Percentiles rank a stretch among this genome's conserved stretches.
Conservation (phyloP, 2,888 invertebrate species). For the Neoascia interrupta region DNA sequence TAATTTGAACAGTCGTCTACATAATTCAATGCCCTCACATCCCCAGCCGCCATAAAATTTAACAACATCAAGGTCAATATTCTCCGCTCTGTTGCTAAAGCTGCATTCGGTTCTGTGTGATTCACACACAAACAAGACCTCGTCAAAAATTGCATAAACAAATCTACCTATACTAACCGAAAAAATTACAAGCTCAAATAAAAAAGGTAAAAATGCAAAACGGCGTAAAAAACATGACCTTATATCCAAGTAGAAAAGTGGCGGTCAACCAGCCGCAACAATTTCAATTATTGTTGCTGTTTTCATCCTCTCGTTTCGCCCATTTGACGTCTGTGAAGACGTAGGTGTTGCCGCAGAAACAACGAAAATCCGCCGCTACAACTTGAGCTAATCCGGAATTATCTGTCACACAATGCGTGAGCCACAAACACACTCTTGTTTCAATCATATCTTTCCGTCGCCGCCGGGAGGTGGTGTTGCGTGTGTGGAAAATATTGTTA, state of each 20-base stretch:
- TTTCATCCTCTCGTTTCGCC: conserved; percentile 5
- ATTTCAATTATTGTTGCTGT: conserved; percentile 33
- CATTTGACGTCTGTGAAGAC: conserved; percentile 7
- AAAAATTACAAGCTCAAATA: no score
- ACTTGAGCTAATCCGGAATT: conserved; percentile 46
- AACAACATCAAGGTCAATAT: conserved; percentile 55
- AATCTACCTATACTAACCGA: conserved; percentile 23
- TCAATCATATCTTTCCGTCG: conserved; percentile 16
- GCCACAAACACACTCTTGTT: conserved; percentile 35
- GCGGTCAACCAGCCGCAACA: conserved; percentile 69
- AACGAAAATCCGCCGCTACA: conserved; percentile 21
- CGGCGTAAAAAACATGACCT: conserved; percentile 52
- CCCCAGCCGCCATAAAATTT: conserved; percentile 14
- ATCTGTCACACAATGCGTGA: conserved; percentile 51
- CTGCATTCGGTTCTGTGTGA: conserved; percentile 26
- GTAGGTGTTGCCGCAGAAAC: conserved; percentile 1
- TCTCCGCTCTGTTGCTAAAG: conserved; percentile 28
- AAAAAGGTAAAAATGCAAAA: conserved; percentile 24
- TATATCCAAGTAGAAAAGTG: conserved; percentile 66
- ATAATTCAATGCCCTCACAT: conserved; percentile 41
- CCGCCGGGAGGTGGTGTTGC: not conserved
- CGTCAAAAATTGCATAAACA: conserved; percentile 40
- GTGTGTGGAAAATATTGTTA: conserved; percentile 43
- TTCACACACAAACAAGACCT: conserved; percentile 41
- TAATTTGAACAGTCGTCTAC: no score